Evolutionary conservation across 1,140 invertebrate genomes (phyloP), one percentile per base, ranked within the genome.

Genomic region (Triops longicaudatus): DNA sequence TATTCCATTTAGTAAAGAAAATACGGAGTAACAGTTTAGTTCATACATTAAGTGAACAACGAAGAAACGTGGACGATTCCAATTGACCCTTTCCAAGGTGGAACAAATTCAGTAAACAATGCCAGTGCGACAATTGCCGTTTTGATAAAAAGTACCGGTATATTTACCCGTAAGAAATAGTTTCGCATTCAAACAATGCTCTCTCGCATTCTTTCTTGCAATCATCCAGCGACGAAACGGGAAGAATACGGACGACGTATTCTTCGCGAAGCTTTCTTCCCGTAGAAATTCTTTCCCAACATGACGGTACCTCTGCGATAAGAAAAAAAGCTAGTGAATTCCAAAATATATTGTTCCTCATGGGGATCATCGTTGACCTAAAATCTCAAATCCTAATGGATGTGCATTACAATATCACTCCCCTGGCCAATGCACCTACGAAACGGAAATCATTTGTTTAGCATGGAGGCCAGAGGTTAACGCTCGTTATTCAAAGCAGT

Each of bases 161-260:
- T 37, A 75, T 26, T 76, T 76, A 78, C 77, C 77, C 77, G 74
- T 41, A 78, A 44, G 43, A 37, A 28, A 78, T 76, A 41, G 77
- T 78, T 76, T 78, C 74, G 50, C 77, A 78, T 26, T 75, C 75
- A 22, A 78, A 78, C 14, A 78, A 74, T n/a, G 73, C 77, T 28
- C 74, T 73, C 50, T 78, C 73, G 22, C 77, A 78, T 71, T 78
- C 77, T 22, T 27, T 22, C 22, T 75, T 31, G 44, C 77, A 78
- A n/a, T 78, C 41, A 12, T 26, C 26, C 44, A 78, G 42, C 11
- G 73, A 50, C 22, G 50, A 31, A 22, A 72, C 50, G 12, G 37
- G 72, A 9, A 78, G 44, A 42, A 71, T 71, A 27, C 77, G 73
- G 42, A 75, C 72, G 73, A 78, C 37, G 74, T 50, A 75, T 27